Evolutionary conservation across 2,113 vertebrate genomes (phyloP).

Genomic region (Catharus bicknelli): DNA sequence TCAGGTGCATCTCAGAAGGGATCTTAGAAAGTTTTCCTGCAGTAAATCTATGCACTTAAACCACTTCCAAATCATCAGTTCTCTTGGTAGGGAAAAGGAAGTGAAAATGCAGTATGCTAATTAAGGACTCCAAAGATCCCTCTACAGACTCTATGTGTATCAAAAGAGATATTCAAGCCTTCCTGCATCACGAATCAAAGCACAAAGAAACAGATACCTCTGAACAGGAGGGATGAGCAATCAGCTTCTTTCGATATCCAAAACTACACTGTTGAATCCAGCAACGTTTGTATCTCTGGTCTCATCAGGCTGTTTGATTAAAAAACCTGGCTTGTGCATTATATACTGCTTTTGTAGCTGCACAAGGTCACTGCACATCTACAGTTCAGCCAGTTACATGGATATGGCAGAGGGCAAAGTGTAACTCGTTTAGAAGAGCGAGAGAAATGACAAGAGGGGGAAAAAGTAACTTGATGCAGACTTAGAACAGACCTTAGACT

Average conservation of each 20-base stretch:
- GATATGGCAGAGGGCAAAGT: background rate
- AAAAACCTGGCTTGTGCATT: background rate
- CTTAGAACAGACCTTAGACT: background rate
- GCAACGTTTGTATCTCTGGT: background rate
- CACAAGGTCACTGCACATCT: background rate
- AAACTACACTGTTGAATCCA: background rate
- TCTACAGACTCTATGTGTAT: accelerated
- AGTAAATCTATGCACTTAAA: background rate
- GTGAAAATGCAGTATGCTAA: accelerated
- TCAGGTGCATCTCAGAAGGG: background rate
- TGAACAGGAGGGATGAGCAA: background rate
- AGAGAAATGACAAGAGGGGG: background rate
- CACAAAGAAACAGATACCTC: background rate
- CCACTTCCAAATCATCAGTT: background rate
- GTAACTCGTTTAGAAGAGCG: background rate
- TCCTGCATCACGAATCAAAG: accelerated
- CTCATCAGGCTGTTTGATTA: background rate
- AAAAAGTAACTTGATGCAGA: background rate
- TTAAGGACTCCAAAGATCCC: background rate
- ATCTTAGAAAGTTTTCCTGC: background rate
- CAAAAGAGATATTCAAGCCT: background rate
- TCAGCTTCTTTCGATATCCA: accelerated
- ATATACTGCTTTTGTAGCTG: background rate
- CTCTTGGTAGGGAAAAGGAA: background rate
- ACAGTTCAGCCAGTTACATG: background rate